Conservation (phyloP, 2,113 vertebrate species). For the Plecotus auritus region DNA sequence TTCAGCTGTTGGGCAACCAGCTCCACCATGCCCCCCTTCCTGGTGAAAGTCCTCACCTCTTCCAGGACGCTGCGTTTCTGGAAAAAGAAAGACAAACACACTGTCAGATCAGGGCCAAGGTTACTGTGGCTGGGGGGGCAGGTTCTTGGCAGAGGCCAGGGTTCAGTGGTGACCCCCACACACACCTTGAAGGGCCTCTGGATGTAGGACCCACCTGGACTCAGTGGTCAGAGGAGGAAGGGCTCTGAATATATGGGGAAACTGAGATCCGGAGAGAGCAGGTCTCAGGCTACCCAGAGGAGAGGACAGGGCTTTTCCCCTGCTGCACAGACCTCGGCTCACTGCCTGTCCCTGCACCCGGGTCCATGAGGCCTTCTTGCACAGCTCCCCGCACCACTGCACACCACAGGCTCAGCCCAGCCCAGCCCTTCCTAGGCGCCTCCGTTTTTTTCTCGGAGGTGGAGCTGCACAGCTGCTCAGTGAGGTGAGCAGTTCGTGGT, state of each 20-base stretch:
- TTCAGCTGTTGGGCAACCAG: neutral
- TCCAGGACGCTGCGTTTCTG: conserved; percentile 69
- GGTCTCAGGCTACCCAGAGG: neutral
- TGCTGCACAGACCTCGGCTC: too few relatives aligned
- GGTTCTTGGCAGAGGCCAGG: neutral
- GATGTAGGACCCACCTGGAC: neutral
- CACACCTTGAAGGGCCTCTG: neutral
- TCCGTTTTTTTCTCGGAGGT: neutral
- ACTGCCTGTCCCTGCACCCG: neutral
- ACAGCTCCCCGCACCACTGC: neutral
- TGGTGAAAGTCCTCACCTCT: conserved; percentile 64
- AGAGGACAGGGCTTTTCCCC: neutral
- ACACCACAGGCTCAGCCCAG: neutral
- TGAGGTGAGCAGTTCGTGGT: neutral
- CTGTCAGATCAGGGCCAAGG: neutral
- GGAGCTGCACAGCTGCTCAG: neutral
- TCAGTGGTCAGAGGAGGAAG: neutral
- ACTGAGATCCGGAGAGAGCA: neutral
- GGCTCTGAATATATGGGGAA: neutral
- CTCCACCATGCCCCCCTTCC: neutral
- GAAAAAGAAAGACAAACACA: conserved; percentile 55
- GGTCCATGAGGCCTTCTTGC: neutral
- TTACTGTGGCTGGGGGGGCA: neutral
- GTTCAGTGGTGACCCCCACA: neutral
- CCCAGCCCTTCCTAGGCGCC: neutral